These are phyloP conservation scores for Telmatochromis brachygnathus DNA, from an alignment of 2,113 vertebrate genomes.

Conservation along the genomic window DNA sequence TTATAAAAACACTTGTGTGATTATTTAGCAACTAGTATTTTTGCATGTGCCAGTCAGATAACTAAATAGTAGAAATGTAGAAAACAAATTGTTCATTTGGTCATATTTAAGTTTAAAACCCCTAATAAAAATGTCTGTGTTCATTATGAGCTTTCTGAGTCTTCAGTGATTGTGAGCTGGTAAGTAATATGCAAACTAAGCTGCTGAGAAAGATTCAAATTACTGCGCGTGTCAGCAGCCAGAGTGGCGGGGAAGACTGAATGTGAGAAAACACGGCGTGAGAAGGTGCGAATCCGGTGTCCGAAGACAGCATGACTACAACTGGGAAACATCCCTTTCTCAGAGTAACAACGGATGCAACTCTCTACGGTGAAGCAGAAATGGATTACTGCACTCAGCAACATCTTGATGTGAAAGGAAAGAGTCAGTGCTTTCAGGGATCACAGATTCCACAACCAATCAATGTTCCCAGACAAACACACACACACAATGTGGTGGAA, in stretches of 20 bases:
- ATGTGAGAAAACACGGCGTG: neutral
- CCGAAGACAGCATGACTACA: neutral
- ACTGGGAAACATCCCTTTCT: slow-evolving; percentile 21
- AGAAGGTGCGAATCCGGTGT: neutral
- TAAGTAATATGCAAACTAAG: neutral
- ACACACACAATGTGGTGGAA: neutral
- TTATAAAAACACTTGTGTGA: neutral
- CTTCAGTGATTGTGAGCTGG: neutral
- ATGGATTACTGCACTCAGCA: slow-evolving; percentile 29
- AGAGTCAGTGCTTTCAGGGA: slow-evolving; percentile 24
- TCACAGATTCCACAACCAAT: neutral
- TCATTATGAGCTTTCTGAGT: neutral
- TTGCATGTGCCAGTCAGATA: neutral
- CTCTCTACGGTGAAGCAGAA: slow-evolving; percentile 5
- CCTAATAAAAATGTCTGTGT: neutral
- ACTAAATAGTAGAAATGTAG: neutral
- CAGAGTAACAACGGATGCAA: slow-evolving; percentile 3
- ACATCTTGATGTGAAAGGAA: slow-evolving; percentile 36
- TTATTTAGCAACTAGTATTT: neutral
- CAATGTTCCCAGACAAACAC: slow-evolving; percentile 14
- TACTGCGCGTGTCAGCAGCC: neutral
- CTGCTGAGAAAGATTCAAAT: neutral
- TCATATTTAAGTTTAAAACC: neutral
- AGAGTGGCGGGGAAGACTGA: neutral
- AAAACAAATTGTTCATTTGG: neutral